Base-by-base conservation (phyloP, 2,888 invertebrate species). In the Encarsia formosa region DNA sequence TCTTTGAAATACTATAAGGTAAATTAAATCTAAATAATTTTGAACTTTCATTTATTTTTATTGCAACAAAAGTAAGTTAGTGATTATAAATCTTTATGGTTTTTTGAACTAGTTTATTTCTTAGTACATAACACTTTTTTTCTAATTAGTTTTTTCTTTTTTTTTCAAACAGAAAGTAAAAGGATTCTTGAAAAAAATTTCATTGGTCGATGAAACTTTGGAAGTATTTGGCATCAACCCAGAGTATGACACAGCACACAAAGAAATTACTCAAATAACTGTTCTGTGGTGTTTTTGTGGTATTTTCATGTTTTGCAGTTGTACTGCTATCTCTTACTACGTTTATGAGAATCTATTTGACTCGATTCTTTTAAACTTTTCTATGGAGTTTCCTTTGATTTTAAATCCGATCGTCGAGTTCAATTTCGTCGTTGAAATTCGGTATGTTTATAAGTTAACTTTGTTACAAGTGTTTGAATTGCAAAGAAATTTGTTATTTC, bases 161-260 rank as follows among this genome's bases (percentile, higher is more conserved):
- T 9, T 22, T 20, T 8, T 38, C 4, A n/a, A n/a, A 20, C 20
- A 38, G 38, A 13, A 22, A 22, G 38, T 37, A 19, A 40, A 40
- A 40, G 3, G 8, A 2, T 40, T 40, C 23, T 19, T 11, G 40
- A 45, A 24, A 37, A 50, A 37, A 41, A 31, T 55, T 13, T 19
- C 22, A 1, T 15, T 50, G 8, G 22, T 41, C 3, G 58, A 58
- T 11, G 47, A 46, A 29, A 56, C 52, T 5, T 18, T 56, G 16
- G 35, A 41, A 32, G 8, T 42, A 4, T 49, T 54, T n/a, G 54
- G 46, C 6, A 38, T 54, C 15, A 39, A 54, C 34, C 54, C 54
- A 4, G 42, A 43, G 13, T 29, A 50, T 11, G 2, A 4, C 2
- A 9, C 6, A 2, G 38, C 37, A 4, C 20, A 2, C 4, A 49